phyloP scores from a whole-genome alignment of 2,888 invertebrate genomes.

The Drosophila fulvimacula region DNA sequence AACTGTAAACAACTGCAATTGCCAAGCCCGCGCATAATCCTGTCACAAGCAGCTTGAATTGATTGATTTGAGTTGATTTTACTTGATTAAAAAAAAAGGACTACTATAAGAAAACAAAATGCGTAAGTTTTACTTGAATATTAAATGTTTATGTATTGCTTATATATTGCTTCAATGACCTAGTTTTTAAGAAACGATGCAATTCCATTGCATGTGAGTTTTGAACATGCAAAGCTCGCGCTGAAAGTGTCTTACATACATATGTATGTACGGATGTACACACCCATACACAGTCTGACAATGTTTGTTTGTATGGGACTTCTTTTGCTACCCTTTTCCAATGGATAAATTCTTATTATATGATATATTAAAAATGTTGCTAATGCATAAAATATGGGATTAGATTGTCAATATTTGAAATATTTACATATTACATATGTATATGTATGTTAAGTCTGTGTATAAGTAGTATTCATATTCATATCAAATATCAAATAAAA shows the following conservation, averaged over 20 bases:
- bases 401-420: not conserved
- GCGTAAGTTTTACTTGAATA: conserved; percentile 41
- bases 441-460: not conserved
- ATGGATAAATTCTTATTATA: not conserved
- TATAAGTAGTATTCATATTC: not conserved
- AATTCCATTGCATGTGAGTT: not conserved
- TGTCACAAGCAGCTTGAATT: conserved; percentile 13
- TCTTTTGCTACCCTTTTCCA: not conserved
- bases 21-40: conserved; percentile 10
- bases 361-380: not conserved
- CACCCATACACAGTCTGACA: not conserved
- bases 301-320: not conserved
- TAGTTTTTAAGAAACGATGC: conserved; percentile 1
- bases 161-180: conserved; percentile 1
- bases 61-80: not conserved
- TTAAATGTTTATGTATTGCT: conserved; percentile 10
- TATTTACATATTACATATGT: too few species aligned
- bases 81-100: conserved; percentile 3
- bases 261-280: not conserved
- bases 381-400: not conserved
- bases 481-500: not conserved
- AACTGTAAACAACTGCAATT: conserved; percentile 18
- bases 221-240: conserved; percentile 5
- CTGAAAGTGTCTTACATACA: not conserved
- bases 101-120: conserved; percentile 24